Percentiles rank a stretch among this genome's conserved stretches.
Conservation (phyloP, 2,888 invertebrate genomes). For the Tetanocera ferruginea region DNA sequence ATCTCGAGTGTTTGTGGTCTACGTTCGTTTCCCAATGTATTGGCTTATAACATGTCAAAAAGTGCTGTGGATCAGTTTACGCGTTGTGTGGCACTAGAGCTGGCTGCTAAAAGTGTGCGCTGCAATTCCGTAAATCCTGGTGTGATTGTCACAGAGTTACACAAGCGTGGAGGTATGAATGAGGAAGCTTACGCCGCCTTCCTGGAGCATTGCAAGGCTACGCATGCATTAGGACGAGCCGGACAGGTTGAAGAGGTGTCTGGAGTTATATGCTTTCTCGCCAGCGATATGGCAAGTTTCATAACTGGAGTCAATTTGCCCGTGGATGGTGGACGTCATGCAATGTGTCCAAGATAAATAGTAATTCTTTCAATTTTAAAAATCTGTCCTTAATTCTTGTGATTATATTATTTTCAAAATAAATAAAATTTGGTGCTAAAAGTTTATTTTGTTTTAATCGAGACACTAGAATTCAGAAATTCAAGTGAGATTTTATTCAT, state of each 20-base stretch:
- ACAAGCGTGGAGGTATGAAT: slow-evolving; percentile 85
- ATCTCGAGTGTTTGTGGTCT: slow-evolving; percentile 94
- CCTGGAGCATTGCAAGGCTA: slow-evolving; percentile 84
- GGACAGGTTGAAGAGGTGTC: slow-evolving; percentile 90
- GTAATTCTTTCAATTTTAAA: not conserved
- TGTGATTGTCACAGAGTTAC: slow-evolving; percentile 89
- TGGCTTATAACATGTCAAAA: slow-evolving; percentile 94
- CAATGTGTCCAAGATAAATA: slow-evolving; percentile 85
- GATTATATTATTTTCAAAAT: too few species aligned
- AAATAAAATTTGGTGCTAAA: not conserved
- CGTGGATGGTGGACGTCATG: slow-evolving; percentile 94
- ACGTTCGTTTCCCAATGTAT: slow-evolving; percentile 87
- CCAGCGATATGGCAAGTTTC: slow-evolving; percentile 86
- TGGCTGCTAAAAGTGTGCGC: slow-evolving; percentile 84
- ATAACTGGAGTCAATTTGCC: slow-evolving; percentile 90
- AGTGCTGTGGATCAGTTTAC: slow-evolving; percentile 95
- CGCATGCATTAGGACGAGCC: slow-evolving; percentile 90
- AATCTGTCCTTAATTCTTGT: too few species aligned
- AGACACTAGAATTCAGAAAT: not conserved
- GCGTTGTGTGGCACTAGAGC: slow-evolving; percentile 88
- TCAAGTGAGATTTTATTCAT: not conserved
- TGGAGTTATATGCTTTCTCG: slow-evolving; percentile 88
- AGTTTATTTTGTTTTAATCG: not conserved
- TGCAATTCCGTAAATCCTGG: slow-evolving; percentile 94
- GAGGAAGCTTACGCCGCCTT: slow-evolving; percentile 86